Conservation (phyloP, 2,888 invertebrate genomes). For the Idaea straminata region DNA sequence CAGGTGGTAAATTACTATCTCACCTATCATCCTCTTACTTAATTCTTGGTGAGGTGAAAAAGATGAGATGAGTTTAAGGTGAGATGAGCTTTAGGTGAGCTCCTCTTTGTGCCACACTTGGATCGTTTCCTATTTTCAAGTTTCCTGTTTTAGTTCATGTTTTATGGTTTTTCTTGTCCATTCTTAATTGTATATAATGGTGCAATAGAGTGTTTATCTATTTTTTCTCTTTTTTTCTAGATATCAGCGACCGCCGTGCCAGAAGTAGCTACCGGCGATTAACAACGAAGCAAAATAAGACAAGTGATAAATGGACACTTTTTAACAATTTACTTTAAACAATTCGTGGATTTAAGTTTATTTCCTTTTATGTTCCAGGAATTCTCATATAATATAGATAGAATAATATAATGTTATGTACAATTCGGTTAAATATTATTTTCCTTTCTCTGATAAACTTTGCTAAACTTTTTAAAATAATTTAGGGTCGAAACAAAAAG, state of each 20-base stretch:
- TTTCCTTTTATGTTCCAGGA: slow-evolving; percentile 51
- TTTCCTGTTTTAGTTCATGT: too few relatives aligned
- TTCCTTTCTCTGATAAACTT: slow-evolving; percentile 43
- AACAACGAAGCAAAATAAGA: slow-evolving; percentile 68
- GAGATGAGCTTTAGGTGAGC: too few relatives aligned
- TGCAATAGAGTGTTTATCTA: too few relatives aligned
- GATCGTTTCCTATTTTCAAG: too few relatives aligned
- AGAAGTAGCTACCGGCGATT: slow-evolving; percentile 65
- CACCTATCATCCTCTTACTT: too few relatives aligned
- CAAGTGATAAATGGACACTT: slow-evolving; percentile 67
- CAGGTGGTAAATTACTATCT: too few relatives aligned
- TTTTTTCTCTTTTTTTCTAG: slow-evolving; percentile 43
- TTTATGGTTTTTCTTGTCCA: too few relatives aligned
- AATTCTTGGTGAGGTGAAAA: too few relatives aligned
- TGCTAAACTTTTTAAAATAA: slow-evolving; percentile 28
- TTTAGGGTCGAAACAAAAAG: slow-evolving; percentile 1
- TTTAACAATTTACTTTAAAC: slow-evolving; percentile 33
- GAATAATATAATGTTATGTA: slow-evolving; percentile 56
- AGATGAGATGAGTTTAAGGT: too few relatives aligned
- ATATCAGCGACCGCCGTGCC: slow-evolving; percentile 76
- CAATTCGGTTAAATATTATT: slow-evolving; percentile 52
- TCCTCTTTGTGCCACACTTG: too few relatives aligned
- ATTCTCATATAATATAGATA: slow-evolving; percentile 59
- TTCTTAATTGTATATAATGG: too few relatives aligned
- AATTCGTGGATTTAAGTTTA: slow-evolving; percentile 59